A percentile compares a stretch with the other conserved stretches of the same genome.
phyloP scores from a whole-genome alignment of 2,888 invertebrate genomes.

The Orthosia gracilis region DNA sequence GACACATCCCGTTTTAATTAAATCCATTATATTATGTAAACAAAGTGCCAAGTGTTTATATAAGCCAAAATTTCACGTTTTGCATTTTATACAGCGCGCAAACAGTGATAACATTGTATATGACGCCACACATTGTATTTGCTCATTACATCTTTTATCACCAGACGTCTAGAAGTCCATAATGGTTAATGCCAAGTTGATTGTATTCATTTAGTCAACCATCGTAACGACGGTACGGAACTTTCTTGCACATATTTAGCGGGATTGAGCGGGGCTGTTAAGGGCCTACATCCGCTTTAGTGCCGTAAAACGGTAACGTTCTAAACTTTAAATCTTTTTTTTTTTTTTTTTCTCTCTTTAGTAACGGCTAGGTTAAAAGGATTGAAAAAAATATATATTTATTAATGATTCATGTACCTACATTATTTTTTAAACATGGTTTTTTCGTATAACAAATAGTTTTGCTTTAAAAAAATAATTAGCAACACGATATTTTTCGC shows the following conservation, averaged over 20 bases:
- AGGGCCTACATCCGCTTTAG: too few species aligned
- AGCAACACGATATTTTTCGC: too few species aligned
- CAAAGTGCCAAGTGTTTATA: slow-evolving; percentile 69
- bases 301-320: too few species aligned
- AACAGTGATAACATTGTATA: slow-evolving; percentile 40
- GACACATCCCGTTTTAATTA: slow-evolving; percentile 76
- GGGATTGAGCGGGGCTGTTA: background rate
- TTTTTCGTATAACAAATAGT: too few species aligned
- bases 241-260: slow-evolving; percentile 8
- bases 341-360: too few species aligned
- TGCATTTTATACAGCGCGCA: slow-evolving; percentile 55
- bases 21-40: slow-evolving; percentile 73
- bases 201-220: slow-evolving; percentile 19
- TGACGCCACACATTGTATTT: slow-evolving; percentile 26
- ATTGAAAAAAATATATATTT: too few species aligned
- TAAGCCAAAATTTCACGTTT: slow-evolving; percentile 65
- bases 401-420: too few species aligned
- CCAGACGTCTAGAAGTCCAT: background rate
- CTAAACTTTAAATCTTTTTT: too few species aligned
- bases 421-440: too few species aligned
- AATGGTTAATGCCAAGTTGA: slow-evolving; percentile 30
- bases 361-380: too few species aligned
- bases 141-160: slow-evolving; percentile 29
- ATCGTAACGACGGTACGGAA: background rate
- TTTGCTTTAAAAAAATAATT: too few species aligned